phyloP scores from a whole-genome alignment of 2,888 invertebrate genomes.

The Tenthredo scrophulariae region DNA sequence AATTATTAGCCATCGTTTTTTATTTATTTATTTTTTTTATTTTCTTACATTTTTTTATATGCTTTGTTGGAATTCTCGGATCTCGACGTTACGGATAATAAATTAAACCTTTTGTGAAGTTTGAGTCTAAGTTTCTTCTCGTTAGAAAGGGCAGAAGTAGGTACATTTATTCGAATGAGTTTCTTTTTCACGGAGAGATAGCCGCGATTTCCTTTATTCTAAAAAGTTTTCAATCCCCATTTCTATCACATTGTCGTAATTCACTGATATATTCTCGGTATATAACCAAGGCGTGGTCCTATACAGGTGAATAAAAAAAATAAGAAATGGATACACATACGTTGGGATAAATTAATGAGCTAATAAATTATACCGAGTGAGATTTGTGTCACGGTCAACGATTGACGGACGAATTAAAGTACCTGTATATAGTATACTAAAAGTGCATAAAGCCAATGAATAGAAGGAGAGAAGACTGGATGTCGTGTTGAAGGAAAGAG shows the following conservation, averaged over 20 bases:
- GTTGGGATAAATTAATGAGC: constrained; percentile 27
- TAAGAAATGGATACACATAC: not conserved
- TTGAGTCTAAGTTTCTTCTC: too few relatives aligned
- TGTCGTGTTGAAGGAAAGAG: not conserved
- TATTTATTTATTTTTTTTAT: too few relatives aligned
- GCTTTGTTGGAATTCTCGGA: not conserved
- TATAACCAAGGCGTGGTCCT: not conserved
- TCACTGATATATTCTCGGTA: not conserved
- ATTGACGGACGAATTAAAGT: constrained; percentile 42
- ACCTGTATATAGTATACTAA: not conserved
- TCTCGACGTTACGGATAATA: not conserved
- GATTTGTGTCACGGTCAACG: constrained; percentile 52
- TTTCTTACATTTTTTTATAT: too few relatives aligned
- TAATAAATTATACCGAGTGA: constrained; percentile 32
- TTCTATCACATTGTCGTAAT: not conserved
- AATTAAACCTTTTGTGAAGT: not conserved
- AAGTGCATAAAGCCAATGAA: not conserved
- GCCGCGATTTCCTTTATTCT: too few relatives aligned
- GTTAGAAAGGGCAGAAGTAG: too few relatives aligned
- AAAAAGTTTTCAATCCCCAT: too few relatives aligned
- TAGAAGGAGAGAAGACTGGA: not conserved
- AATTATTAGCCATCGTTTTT: not conserved
- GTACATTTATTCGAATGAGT: too few relatives aligned
- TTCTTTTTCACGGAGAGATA: too few relatives aligned
- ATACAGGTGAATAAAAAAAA: constrained; percentile 10